Conservation (phyloP, 1,140 invertebrate genomes). For the Centruroides sculpturatus region DNA sequence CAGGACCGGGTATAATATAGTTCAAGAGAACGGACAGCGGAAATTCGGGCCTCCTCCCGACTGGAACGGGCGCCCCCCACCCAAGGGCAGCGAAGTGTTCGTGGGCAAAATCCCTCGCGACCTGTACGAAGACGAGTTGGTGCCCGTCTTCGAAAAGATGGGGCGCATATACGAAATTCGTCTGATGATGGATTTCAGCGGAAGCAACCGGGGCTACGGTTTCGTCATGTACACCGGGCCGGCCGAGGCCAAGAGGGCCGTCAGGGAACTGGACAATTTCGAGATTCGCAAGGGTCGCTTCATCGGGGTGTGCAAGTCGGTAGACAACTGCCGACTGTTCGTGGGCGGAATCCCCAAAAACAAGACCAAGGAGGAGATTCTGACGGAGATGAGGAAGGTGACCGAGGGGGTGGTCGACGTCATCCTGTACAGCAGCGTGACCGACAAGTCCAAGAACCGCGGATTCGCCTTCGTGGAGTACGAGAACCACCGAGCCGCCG, state of each 20-base stretch:
- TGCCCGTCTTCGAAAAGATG: conserved; percentile 37
- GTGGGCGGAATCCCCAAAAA: conserved; percentile 99
- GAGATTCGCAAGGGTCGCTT: conserved; percentile 99
- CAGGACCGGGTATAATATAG: conserved; percentile 34
- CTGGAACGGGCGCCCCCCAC: conserved; percentile 27
- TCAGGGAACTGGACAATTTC: conserved; percentile 35
- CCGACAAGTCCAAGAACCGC: conserved; percentile 49
- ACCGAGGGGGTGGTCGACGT: conserved; percentile 55
- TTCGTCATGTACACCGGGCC: conserved; percentile 36
- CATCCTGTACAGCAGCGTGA: conserved; percentile 50
- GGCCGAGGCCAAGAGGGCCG: conserved; percentile 31
- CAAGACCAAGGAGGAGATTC: conserved; percentile 95
- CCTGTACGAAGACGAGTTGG: conserved; percentile 38
- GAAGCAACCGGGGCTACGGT: conserved; percentile 36
- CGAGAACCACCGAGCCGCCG: conserved; percentile 56
- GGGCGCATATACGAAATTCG: conserved; percentile 38
- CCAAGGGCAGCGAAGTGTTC: conserved; percentile 34
- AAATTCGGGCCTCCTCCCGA: conserved; percentile 36
- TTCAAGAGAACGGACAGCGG: conserved; percentile 52
- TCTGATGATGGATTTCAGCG: conserved; percentile 37
- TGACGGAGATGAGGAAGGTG: conserved; percentile 38
- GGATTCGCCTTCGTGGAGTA: conserved; percentile 85
- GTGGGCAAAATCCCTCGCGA: conserved; percentile 38
- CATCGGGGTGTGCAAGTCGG: conserved; percentile 98
- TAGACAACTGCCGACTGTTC: conserved; percentile 99